Evolutionary conservation across 2,888 invertebrate genomes (phyloP).

Genomic region (Acanthosepion esculentum): DNA sequence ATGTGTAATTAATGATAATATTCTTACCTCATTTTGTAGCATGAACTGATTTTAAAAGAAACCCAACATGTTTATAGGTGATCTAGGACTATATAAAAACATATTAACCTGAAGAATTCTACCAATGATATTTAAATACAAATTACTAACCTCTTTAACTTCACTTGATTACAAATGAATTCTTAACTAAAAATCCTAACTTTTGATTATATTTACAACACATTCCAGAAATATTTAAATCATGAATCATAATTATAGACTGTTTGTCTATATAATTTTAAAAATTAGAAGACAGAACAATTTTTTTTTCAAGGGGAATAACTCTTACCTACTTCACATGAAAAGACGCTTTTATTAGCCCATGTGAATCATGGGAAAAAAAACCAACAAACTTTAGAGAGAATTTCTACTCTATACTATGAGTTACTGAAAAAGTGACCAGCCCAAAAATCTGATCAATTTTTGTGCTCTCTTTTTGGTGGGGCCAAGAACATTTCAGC

Average conservation of each 20-base stretch:
- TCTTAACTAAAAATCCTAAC: not conserved
- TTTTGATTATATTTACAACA: too few species aligned
- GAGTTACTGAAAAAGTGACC: too few species aligned
- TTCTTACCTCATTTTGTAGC: too few species aligned
- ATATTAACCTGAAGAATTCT: not conserved
- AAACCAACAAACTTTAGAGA: not conserved
- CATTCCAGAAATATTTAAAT: too few species aligned
- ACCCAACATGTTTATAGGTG: too few species aligned
- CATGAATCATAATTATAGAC: not conserved
- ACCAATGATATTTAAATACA: not conserved
- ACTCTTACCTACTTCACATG: not conserved
- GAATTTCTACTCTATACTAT: not conserved
- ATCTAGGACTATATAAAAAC: too few species aligned
- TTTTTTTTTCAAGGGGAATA: not conserved
- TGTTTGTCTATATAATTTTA: not conserved
- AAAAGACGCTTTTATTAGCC: not conserved
- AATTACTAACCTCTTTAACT: not conserved
- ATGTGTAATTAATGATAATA: too few species aligned
- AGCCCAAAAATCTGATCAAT: too few species aligned
- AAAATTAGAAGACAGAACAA: not conserved
- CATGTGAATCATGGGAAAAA: not conserved
- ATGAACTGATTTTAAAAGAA: too few species aligned
- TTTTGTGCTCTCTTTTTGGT: too few species aligned
- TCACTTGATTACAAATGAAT: not conserved
- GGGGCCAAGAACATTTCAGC: too few species aligned